phyloP scores from a whole-genome alignment of 92 coral and sea anemone genomes.

The Palythoa caribaeorum region DNA sequence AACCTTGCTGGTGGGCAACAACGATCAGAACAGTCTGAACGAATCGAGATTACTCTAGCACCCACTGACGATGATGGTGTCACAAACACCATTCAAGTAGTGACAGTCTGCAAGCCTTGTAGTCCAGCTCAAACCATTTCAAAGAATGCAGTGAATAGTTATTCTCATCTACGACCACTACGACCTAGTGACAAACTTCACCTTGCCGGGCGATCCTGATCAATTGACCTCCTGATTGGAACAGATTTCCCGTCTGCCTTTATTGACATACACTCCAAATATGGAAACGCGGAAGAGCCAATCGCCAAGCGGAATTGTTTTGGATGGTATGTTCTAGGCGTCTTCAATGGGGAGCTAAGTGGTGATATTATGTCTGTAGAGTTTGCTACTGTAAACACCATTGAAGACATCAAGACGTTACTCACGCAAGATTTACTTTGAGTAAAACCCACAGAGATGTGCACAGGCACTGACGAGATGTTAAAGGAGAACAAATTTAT shows the following conservation, averaged over 20 bases:
- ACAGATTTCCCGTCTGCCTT: not conserved
- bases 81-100: no score
- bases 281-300: not conserved
- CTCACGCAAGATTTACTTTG: slow-evolving; percentile 35
- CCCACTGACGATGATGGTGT: no score
- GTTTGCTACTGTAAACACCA: not conserved
- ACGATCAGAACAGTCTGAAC: no score
- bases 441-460: slow-evolving; percentile 22
- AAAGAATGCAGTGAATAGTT: no score
- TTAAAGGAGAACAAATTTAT: not conserved
- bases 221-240: not conserved
- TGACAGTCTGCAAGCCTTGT: no score
- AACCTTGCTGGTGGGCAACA: no score
- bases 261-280: not conserved
- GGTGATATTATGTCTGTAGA: not conserved
- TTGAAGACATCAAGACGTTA: not conserved
- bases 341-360: not conserved
- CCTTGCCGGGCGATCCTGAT: not conserved
- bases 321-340: not conserved
- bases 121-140: no score
- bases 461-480: slow-evolving; percentile 33
- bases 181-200: no score
- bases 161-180: no score
- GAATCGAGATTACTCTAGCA: no score
- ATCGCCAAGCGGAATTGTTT: not conserved